Conservation (phyloP, 2,113 vertebrate species). For the Heterotilapia buettikoferi region DNA sequence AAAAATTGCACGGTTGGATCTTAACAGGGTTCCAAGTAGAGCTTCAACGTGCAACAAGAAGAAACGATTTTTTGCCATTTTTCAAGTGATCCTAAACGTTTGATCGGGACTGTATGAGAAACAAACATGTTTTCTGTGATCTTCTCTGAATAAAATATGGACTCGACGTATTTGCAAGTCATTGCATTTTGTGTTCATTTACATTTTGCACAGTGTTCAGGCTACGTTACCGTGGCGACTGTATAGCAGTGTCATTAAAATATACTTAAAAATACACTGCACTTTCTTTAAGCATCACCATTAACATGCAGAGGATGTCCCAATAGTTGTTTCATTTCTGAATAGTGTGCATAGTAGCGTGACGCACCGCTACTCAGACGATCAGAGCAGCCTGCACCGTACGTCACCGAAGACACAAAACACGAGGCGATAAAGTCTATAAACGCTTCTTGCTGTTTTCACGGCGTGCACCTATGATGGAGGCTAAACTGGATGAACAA, state of each 20-base stretch:
- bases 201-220: not conserved
- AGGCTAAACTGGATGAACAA: not conserved
- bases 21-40: not conserved
- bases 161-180: not conserved
- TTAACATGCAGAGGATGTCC: not conserved
- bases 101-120: not conserved
- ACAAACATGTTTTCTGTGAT: not conserved
- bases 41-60: not conserved
- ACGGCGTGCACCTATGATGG: not conserved
- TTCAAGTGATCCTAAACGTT: not conserved
- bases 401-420: not conserved
- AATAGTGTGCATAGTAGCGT: not conserved
- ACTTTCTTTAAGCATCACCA: not conserved
- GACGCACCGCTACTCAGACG: not conserved
- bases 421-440: not conserved
- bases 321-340: not conserved
- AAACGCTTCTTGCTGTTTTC: not conserved
- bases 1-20: not conserved
- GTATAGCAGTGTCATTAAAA: not conserved
- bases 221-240: not conserved
- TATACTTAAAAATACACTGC: not conserved
- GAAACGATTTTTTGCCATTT: accelerated
- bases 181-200: not conserved
- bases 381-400: not conserved
- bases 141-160: not conserved